Percentiles rank a stretch among this genome's conserved stretches.
Conservation (phyloP, 2,797 vertebrate genomes). For the Liasis olivaceus region DNA sequence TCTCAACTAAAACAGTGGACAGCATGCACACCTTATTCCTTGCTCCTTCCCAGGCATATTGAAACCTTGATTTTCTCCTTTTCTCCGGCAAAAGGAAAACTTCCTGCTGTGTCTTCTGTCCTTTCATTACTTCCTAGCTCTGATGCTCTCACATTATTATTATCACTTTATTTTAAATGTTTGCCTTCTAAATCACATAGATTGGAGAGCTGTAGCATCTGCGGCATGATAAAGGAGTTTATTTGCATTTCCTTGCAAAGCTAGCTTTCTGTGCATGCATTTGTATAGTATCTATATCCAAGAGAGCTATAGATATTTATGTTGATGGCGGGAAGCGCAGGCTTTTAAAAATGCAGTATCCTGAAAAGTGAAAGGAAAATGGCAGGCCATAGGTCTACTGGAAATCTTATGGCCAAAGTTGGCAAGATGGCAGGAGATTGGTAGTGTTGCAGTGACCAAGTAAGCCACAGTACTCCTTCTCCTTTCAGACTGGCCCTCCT, state of each 20-base stretch:
- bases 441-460: neutral
- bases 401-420: neutral
- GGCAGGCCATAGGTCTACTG: slow-evolving; percentile 42
- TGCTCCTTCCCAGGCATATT: slow-evolving; percentile 4
- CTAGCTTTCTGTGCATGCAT: slow-evolving; percentile 64
- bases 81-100: slow-evolving; percentile 65
- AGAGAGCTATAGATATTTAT: slow-evolving; percentile 38
- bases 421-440: too few relatives aligned
- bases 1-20: slow-evolving; percentile 66
- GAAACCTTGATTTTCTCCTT: slow-evolving; percentile 58
- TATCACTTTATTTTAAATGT: slow-evolving; percentile 13
- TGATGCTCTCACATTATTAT: slow-evolving; percentile 33
- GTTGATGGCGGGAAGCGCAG: slow-evolving; percentile 61
- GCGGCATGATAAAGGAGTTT: slow-evolving; percentile 63
- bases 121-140: slow-evolving; percentile 50
- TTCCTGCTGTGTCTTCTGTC: slow-evolving; percentile 50
- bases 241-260: slow-evolving; percentile 49
- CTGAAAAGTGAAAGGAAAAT: slow-evolving; percentile 68
- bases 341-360: slow-evolving; percentile 70
- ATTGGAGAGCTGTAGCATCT: slow-evolving; percentile 44
- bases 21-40: slow-evolving; percentile 63
- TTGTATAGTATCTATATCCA: slow-evolving; percentile 59
- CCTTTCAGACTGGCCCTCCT: neutral
- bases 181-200: slow-evolving; percentile 57
- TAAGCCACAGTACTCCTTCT: neutral